Conservation (phyloP, 2,888 invertebrate genomes). For the Pantelozetes paolii region DNA sequence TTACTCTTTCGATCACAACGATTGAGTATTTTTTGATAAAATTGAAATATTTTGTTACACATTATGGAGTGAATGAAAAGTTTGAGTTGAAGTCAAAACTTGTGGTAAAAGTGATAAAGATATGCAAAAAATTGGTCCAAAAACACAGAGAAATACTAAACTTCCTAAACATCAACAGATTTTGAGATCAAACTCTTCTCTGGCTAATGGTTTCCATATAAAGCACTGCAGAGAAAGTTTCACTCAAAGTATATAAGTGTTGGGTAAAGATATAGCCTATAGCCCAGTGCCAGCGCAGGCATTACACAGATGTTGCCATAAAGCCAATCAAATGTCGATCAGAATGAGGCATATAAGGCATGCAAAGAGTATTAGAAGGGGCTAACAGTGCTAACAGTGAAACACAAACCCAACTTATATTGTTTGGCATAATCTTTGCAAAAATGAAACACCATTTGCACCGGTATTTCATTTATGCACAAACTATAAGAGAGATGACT, state of each 20-base stretch:
- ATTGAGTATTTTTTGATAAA: no score
- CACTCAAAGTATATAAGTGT: conserved; percentile 3
- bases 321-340: conserved; percentile 42
- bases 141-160: conserved; percentile 17
- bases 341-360: conserved; percentile 28
- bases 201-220: conserved; percentile 32
- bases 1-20: no score
- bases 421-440: conserved; percentile 29
- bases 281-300: conserved; percentile 11
- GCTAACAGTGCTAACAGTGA: conserved; percentile 17
- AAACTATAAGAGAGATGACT: conserved; percentile 6
- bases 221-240: conserved; percentile 26
- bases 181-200: conserved; percentile 25
- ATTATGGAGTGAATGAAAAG: neutral
- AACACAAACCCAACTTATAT: conserved; percentile 28
- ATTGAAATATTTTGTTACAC: neutral
- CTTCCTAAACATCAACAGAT: conserved; percentile 27
- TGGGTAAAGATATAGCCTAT: neutral
- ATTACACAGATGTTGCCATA: conserved; percentile 39
- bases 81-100: neutral
- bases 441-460: conserved; percentile 26
- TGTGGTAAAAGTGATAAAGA: conserved; percentile 24
- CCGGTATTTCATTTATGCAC: conserved; percentile 19
- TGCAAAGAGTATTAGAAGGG: conserved; percentile 35
- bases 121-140: conserved; percentile 29